Conservation (phyloP, 2,797 vertebrate genomes). For the Syngnathus rostellatus region DNA sequence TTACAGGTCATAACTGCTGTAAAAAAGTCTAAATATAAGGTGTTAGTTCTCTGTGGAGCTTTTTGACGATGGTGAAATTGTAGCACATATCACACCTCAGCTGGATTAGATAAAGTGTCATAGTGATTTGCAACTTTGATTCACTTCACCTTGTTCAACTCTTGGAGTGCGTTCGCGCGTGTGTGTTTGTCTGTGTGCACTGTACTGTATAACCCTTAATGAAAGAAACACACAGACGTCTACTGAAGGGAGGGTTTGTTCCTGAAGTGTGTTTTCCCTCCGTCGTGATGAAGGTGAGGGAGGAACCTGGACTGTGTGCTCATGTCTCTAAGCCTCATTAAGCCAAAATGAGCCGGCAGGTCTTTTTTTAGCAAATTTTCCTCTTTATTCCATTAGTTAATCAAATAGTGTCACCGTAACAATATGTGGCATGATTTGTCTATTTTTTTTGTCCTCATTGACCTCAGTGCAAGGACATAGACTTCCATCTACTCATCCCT, state of each 20-base stretch:
- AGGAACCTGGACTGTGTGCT: slow-evolving; percentile 25
- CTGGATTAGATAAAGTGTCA: slow-evolving; percentile 51
- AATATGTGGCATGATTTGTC: slow-evolving; percentile 36
- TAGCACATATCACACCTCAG: slow-evolving; percentile 45
- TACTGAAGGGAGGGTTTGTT: slow-evolving; percentile 22
- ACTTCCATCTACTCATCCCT: slow-evolving; percentile 16
- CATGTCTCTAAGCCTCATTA: slow-evolving; percentile 42
- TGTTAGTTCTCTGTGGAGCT: slow-evolving; percentile 30
- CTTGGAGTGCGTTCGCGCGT: slow-evolving; percentile 4
- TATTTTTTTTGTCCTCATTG: slow-evolving; percentile 46
- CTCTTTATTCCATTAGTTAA: slow-evolving; percentile 30
- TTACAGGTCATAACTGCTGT: slow-evolving; percentile 39
- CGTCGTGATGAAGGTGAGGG: slow-evolving; percentile 15
- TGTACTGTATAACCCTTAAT: slow-evolving; percentile 12
- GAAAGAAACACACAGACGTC: slow-evolving; percentile 35
- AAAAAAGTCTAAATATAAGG: slow-evolving; percentile 62
- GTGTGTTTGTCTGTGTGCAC: slow-evolving; percentile 24
- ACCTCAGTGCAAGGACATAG: slow-evolving; percentile 19
- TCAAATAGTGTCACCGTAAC: slow-evolving; percentile 28
- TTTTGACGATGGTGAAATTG: slow-evolving; percentile 54
- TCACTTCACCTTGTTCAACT: slow-evolving; percentile 31
- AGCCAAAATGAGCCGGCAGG: slow-evolving; percentile 35
- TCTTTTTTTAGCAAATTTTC: slow-evolving; percentile 53
- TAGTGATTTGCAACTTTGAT: slow-evolving; percentile 40
- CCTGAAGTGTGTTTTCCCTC: slow-evolving; percentile 13